Base-by-base conservation (phyloP, 2,113 vertebrate genomes). In the Apaloderma vittatum region DNA sequence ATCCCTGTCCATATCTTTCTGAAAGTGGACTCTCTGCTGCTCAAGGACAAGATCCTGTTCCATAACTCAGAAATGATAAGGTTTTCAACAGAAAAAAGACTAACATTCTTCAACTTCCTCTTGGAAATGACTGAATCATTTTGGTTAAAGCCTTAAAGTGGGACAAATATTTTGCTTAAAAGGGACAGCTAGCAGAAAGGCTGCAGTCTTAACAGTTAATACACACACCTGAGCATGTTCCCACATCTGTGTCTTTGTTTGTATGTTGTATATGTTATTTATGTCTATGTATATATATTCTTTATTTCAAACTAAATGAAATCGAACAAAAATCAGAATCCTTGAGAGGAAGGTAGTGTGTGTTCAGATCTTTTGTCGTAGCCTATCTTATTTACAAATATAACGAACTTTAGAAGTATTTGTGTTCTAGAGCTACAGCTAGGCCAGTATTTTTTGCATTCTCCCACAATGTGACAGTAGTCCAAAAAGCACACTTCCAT, bases 321-420 rank as follows among this genome's bases (percentile, higher is more conserved):
- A 86, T 2, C 66, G 54, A 48, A 61, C 43, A 24, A 3, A 83
- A 85, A 9, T 68, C 23, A 51, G 43, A 66, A 34, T 29, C 61
- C 80, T 61, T 77, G n/a, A 82, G 49, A 27, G 52, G 8, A 72
- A 92, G 52, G 46, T 51, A 75, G 80, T 87, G 34, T n/a, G 6
- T 72, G 76, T 94, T 91, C 80, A 96, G 51, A 22, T 63, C 61
- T 85, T 59, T 93, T 81, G 61, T 93, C 57, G 29, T 71, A 48
- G 68, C 48, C 29, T 74, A 9, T 83, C 91, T 81, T 92, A 77
- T 78, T 85, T 87, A 91, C 52, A 92, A 82, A 54, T 86, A 72
- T 37, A 46, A 94, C 76, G 79, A 34, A 8, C 1, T 2, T 34
- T 81, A 32, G n/a, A 37, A 23, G 24, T 74, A 9, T 32, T 67